Evolutionary conservation across 2,113 vertebrate species (phyloP), one percentile per base, ranked within the genome.

Genomic region (Egretta garzetta): DNA sequence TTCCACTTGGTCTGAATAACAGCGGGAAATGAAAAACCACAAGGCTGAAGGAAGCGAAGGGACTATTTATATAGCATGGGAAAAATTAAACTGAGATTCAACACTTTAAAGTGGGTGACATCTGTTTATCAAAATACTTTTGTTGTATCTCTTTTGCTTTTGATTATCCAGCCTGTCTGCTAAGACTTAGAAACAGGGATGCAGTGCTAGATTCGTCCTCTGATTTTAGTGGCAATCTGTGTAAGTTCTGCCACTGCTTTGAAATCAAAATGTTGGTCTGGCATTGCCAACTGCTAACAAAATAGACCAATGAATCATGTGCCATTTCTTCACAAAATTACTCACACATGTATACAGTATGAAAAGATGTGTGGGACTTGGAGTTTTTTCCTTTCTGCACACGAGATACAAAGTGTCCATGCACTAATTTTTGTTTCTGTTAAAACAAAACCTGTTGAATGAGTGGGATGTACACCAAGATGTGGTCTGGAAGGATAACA

Each of bases 31-130:
- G 63, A 91, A 93, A 93, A 97, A 92, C 76, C 88, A 63, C 75
- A 94, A 64, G n/a, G 74, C 73, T 95, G 94, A 92, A 96, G 97
- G 95, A 96, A 97, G 88, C 43, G 74, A 96, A 73, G 47, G 47
- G 71, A 72, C 76, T 89, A 80, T 95, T 95, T 88, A 93, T 49
- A 45, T 82, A 96, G 84, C 91, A 95, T 95, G 91, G 93, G 96
- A 96, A 97, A 96, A 96, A 88, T 77, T 88, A 95, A 93, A 96
- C 86, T 83, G 74, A 85, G 81, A 94, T 90, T 93, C 85, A 90
- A 47, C 43, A 88, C 87, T 97, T 95, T 59, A 70, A 94, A 94
- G 84, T 74, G 67, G 86, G 49, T 95, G 95, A 92, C 74, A 94
- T 91, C 37, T 95, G 94, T 94, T 96, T 95, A 97, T 85, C 45